Conservation (phyloP, 2,113 vertebrate species). For the Recurvirostra avosetta region DNA sequence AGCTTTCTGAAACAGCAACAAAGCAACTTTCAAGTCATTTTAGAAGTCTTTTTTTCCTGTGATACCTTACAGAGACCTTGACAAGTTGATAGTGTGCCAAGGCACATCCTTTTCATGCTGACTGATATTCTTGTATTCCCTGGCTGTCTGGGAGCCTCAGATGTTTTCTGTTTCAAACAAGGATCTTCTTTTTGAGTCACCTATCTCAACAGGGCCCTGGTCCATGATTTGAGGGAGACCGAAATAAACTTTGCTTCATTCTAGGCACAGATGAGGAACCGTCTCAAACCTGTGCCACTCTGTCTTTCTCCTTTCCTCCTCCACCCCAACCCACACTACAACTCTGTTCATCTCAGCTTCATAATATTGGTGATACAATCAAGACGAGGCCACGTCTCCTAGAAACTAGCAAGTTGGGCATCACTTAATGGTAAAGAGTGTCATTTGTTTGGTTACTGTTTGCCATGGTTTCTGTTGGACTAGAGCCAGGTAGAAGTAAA, state of each 20-base stretch:
- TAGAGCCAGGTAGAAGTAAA: background rate
- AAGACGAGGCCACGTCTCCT: background rate
- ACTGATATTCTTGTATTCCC: conserved; percentile 25
- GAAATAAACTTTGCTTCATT: background rate
- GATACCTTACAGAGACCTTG: conserved; percentile 38
- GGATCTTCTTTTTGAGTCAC: background rate
- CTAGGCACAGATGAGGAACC: background rate
- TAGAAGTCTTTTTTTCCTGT: background rate
- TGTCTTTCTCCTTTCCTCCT: background rate
- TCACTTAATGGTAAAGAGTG: background rate
- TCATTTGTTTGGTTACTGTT: background rate
- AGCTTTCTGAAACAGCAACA: conserved; percentile 31
- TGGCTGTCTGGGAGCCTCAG: conserved; percentile 2
- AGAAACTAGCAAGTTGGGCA: background rate
- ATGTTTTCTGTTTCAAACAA: background rate
- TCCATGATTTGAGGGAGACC: background rate
- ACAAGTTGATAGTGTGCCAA: conserved; percentile 22
- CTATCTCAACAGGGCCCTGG: background rate
- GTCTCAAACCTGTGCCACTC: background rate
- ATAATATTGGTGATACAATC: background rate
- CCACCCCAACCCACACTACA: background rate
- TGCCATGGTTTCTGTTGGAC: background rate
- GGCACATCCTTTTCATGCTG: conserved; percentile 34
- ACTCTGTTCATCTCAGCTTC: background rate
- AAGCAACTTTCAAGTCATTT: conserved; percentile 41